These are phyloP conservation scores for Gerris lacustris DNA, from an alignment of 2,888 invertebrate species.

Conservation along the genomic window DNA sequence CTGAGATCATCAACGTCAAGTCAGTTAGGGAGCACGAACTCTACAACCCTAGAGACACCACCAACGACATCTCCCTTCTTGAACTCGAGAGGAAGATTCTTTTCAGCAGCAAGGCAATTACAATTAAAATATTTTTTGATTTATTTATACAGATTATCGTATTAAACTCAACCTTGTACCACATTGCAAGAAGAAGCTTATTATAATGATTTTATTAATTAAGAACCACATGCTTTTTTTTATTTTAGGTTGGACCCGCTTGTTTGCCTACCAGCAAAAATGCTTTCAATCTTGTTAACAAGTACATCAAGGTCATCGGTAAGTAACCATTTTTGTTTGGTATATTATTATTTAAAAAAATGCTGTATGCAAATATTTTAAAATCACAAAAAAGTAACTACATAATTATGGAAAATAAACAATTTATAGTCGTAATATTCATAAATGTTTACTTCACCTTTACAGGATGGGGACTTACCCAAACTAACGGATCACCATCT, in stretches of 20 bases:
- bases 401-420: no score
- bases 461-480: constrained; percentile 51
- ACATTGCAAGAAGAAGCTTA: no score
- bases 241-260: constrained; percentile 5
- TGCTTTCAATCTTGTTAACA: constrained; percentile 7
- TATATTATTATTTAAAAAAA: no score
- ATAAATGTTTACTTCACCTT: background rate
- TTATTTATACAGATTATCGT: no score
- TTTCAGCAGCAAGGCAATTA: constrained; percentile 2
- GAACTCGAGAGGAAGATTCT: background rate
- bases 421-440: no score
- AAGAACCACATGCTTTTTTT: background rate
- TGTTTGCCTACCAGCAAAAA: constrained; percentile 5
- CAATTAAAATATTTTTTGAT: no score
- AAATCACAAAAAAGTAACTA: no score
- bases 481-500: constrained; percentile 42
- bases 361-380: no score
- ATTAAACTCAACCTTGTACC: no score
- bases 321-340: background rate
- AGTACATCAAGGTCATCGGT: constrained; percentile 5
- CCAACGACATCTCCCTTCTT: constrained; percentile 1
- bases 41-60: background rate
- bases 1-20: background rate
- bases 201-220: no score
- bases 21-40: background rate